These are phyloP conservation scores for Mionectes olivaceus DNA, from an alignment of 2,797 vertebrate species.

Conservation along the genomic window DNA sequence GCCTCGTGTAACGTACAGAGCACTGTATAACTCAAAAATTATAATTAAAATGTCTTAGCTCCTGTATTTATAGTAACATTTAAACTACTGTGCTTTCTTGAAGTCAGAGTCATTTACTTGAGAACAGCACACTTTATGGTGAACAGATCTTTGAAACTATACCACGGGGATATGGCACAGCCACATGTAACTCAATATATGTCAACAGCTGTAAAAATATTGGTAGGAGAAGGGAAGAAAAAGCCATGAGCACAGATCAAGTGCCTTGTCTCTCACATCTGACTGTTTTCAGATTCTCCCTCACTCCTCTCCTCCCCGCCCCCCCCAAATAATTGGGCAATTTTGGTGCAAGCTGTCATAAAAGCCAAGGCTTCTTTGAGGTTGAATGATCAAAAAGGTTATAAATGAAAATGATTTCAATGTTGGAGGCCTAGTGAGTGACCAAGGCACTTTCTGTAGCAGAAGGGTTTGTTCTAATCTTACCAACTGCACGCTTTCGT, in stretches of 20 bases:
- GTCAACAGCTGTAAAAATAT: slow-evolving; percentile 92
- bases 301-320: slow-evolving; percentile 67
- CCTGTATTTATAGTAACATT: slow-evolving; percentile 89
- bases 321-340: slow-evolving; percentile 84
- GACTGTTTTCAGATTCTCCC: slow-evolving; percentile 79
- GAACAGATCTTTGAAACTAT: slow-evolving; percentile 87
- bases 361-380: slow-evolving; percentile 82
- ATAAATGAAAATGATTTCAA: slow-evolving; percentile 85
- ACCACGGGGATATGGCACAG: slow-evolving; percentile 84
- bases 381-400: slow-evolving; percentile 85
- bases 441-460: slow-evolving; percentile 80
- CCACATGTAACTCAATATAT: slow-evolving; percentile 91
- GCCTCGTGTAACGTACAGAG: slow-evolving; percentile 74
- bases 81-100: slow-evolving; percentile 86
- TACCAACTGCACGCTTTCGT: slow-evolving; percentile 84
- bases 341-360: slow-evolving; percentile 81
- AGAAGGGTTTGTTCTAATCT: slow-evolving; percentile 87
- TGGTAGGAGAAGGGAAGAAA: slow-evolving; percentile 78
- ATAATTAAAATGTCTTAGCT: slow-evolving; percentile 88
- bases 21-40: slow-evolving; percentile 86
- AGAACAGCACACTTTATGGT: slow-evolving; percentile 85
- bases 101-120: slow-evolving; percentile 87
- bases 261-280: slow-evolving; percentile 84
- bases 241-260: slow-evolving; percentile 77
- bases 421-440: slow-evolving; percentile 81